Evolutionary conservation across 1,140 invertebrate genomes (phyloP).

Genomic region (Myzus persicae): DNA sequence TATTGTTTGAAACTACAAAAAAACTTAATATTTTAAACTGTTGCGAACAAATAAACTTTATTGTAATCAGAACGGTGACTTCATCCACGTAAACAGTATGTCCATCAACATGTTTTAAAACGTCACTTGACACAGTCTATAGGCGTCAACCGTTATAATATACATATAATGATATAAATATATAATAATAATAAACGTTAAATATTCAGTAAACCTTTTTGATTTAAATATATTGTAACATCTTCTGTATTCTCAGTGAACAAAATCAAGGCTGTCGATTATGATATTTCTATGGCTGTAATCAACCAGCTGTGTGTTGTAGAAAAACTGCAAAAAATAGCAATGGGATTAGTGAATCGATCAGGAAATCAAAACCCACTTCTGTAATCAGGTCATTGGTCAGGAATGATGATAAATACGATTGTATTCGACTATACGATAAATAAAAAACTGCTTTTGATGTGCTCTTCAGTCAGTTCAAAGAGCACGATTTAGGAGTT

Average conservation of each 20-base stretch:
- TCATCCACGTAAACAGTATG: background rate
- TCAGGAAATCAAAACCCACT: too few species aligned
- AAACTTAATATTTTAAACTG: background rate
- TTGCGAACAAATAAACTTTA: background rate
- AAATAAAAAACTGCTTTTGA: background rate
- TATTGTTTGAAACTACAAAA: slow-evolving; percentile 3
- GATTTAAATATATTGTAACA: background rate
- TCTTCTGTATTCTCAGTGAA: background rate
- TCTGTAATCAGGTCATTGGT: background rate
- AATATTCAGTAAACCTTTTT: background rate
- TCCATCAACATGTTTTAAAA: slow-evolving; percentile 5
- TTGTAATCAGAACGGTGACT: background rate
- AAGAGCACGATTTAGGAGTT: background rate
- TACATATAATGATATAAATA: background rate
- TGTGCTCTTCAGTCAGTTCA: background rate
- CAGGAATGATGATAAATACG: background rate
- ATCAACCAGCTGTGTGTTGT: background rate
- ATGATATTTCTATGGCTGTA: background rate
- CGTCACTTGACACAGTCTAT: background rate
- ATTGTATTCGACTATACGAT: background rate
- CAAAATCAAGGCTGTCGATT: background rate
- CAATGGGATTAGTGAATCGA: too few species aligned
- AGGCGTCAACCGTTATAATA: background rate
- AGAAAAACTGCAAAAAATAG: background rate
- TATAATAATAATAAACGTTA: background rate